Percentiles rank a stretch among this genome's conserved stretches.
Conservation (phyloP, 2,113 vertebrate genomes). For the Zootoca vivipara region DNA sequence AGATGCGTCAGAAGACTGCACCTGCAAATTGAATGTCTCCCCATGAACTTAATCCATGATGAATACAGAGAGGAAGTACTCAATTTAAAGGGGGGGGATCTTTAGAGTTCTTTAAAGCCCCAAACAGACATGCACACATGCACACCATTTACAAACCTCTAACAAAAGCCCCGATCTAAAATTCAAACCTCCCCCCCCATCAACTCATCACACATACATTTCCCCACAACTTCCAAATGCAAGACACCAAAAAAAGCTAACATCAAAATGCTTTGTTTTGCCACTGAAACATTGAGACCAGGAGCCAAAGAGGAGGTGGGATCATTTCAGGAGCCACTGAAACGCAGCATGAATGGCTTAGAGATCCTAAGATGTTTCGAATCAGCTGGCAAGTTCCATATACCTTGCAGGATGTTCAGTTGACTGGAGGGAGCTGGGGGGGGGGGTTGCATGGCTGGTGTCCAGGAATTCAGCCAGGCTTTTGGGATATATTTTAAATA, state of each 20-base stretch:
- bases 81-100: background rate
- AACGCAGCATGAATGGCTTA: conserved; percentile 23
- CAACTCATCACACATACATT: background rate
- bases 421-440: background rate
- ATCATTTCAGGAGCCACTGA: conserved; percentile 11
- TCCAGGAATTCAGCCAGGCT: background rate
- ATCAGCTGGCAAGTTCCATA: conserved; percentile 11
- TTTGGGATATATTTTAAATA: background rate
- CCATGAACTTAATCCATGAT: conserved; percentile 4
- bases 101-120: background rate
- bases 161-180: background rate
- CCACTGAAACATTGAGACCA: conserved; percentile 25
- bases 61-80: background rate
- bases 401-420: background rate
- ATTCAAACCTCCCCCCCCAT: background rate
- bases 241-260: conserved; percentile 13
- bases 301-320: conserved; percentile 2
- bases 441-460: background rate
- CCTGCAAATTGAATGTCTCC: conserved; percentile 5
- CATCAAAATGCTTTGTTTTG: conserved; percentile 7
- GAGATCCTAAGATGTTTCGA: conserved; percentile 22
- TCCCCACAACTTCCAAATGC: background rate
- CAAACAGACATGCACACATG: background rate
- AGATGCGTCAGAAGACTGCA: background rate
- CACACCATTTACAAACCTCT: background rate